These are phyloP conservation scores for Sympetrum striolatum DNA, from an alignment of 2,888 invertebrate genomes.

Conservation along the genomic window DNA sequence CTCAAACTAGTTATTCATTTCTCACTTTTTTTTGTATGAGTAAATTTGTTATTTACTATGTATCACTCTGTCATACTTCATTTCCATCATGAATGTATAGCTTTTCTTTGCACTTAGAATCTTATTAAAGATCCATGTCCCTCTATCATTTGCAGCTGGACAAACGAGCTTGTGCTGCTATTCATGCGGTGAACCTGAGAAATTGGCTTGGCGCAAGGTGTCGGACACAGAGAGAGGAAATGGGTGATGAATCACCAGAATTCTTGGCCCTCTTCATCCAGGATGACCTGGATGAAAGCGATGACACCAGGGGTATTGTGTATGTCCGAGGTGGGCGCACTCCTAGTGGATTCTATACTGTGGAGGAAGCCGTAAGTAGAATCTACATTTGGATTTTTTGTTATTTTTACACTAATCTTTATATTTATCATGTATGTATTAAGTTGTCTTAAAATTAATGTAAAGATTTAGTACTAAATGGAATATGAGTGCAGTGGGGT, in stretches of 20 bases:
- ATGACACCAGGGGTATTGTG: slow-evolving; percentile 87
- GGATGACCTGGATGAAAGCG: slow-evolving; percentile 93
- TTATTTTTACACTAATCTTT: neutral
- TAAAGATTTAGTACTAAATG: too few species aligned
- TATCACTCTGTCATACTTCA: slow-evolving; percentile 12
- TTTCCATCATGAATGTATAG: slow-evolving; percentile 17
- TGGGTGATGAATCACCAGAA: slow-evolving; percentile 95
- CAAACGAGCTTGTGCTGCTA: slow-evolving; percentile 95
- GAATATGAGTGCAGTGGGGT: too few species aligned
- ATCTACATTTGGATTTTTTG: neutral
- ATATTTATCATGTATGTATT: neutral
- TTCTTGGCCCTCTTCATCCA: slow-evolving; percentile 91
- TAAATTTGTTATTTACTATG: neutral
- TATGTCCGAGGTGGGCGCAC: slow-evolving; percentile 99
- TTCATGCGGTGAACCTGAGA: slow-evolving; percentile 97
- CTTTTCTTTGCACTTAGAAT: slow-evolving; percentile 32
- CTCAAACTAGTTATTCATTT: too few species aligned
- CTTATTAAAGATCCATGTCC: slow-evolving; percentile 48
- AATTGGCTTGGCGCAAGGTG: slow-evolving; percentile 94
- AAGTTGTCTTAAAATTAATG: too few species aligned
- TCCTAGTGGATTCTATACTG: slow-evolving; percentile 95
- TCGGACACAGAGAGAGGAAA: slow-evolving; percentile 95
- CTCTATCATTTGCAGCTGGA: slow-evolving; percentile 69
- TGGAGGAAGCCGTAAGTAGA: slow-evolving; percentile 80
- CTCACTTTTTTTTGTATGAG: too few species aligned